A percentile compares a stretch with the other conserved stretches of the same genome.
These are phyloP conservation scores for Diplosoma virens DNA, from an alignment of 23 tunicate genomes.

Conservation along the genomic window DNA sequence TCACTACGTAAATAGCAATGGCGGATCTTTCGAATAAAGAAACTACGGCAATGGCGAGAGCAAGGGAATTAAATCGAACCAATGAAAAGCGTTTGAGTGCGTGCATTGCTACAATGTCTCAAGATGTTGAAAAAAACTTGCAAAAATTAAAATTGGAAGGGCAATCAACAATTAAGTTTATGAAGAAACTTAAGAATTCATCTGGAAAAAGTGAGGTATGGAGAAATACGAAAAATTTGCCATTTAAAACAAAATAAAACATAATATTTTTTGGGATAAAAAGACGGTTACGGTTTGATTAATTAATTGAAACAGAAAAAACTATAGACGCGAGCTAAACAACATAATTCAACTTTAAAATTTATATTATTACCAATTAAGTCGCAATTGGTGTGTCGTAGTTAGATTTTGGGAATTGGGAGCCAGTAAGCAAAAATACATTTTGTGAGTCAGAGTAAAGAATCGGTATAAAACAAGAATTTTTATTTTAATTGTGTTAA, in stretches of 20 bases:
- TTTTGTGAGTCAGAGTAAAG: too few relatives aligned
- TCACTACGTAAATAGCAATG: too few relatives aligned
- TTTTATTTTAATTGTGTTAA: too few relatives aligned
- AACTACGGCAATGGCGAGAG: constrained; percentile 45
- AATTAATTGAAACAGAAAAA: too few relatives aligned
- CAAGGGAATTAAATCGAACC: constrained; percentile 55
- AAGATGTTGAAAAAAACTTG: constrained; percentile 41
- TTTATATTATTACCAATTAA: too few relatives aligned
- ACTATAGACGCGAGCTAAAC: too few relatives aligned
- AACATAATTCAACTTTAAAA: too few relatives aligned
- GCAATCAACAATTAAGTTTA: constrained; percentile 30
- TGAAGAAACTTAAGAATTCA: constrained; percentile 31
- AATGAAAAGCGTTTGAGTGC: constrained; percentile 60
- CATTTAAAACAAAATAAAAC: neutral
- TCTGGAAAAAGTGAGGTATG: constrained; percentile 44
- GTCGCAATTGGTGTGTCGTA: too few relatives aligned
- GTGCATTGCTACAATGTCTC: constrained; percentile 22
- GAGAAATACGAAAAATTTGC: neutral
- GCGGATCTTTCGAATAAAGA: constrained; percentile 7
- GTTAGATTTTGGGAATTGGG: too few relatives aligned
- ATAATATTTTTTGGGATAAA: neutral
- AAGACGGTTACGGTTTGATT: too few relatives aligned
- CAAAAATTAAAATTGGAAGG: constrained; percentile 46
- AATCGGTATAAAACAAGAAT: too few relatives aligned
- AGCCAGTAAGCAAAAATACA: too few relatives aligned